A percentile compares a stretch with the other conserved stretches of the same genome.
Evolutionary conservation across 2,888 invertebrate species (phyloP).

Genomic region (Cyclophora albipunctata): DNA sequence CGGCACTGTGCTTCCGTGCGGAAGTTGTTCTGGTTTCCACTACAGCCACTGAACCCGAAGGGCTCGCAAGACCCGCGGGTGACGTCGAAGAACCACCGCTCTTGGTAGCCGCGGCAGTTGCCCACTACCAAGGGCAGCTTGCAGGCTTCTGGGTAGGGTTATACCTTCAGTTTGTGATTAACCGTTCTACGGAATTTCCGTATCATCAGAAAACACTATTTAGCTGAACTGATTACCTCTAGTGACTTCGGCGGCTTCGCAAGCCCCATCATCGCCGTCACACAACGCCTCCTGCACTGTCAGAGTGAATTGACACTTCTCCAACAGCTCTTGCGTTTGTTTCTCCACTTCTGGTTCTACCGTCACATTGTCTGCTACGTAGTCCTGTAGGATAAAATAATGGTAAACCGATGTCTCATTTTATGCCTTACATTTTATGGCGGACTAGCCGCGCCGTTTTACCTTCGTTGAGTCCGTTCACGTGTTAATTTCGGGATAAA

Average conservation of each 20-base stretch:
- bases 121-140: constrained; percentile 80
- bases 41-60: constrained; percentile 92
- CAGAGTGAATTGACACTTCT: constrained; percentile 55
- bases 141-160: constrained; percentile 71
- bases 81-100: constrained; percentile 90
- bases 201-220: background rate
- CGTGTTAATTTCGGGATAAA: too few species aligned
- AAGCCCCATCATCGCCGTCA: constrained; percentile 48
- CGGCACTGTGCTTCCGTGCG: constrained; percentile 81
- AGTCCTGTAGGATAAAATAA: constrained; percentile 25
- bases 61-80: constrained; percentile 82
- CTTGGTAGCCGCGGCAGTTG: constrained; percentile 84
- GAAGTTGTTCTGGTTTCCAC: constrained; percentile 92
- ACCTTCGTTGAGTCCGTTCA: too few species aligned
- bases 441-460: too few species aligned
- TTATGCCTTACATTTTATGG: too few species aligned
- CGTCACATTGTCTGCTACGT: constrained; percentile 39
- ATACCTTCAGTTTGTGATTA: background rate
- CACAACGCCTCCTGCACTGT: constrained; percentile 62
- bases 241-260: constrained; percentile 16
- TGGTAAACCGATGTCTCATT: too few species aligned
- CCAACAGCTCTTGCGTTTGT: constrained; percentile 44
- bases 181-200: background rate
- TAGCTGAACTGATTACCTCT: background rate
- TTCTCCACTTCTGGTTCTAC: constrained; percentile 44